These are phyloP conservation scores for Scomberomorus guttatus DNA, from an alignment of 2,797 vertebrate genomes.

Conservation along the genomic window DNA sequence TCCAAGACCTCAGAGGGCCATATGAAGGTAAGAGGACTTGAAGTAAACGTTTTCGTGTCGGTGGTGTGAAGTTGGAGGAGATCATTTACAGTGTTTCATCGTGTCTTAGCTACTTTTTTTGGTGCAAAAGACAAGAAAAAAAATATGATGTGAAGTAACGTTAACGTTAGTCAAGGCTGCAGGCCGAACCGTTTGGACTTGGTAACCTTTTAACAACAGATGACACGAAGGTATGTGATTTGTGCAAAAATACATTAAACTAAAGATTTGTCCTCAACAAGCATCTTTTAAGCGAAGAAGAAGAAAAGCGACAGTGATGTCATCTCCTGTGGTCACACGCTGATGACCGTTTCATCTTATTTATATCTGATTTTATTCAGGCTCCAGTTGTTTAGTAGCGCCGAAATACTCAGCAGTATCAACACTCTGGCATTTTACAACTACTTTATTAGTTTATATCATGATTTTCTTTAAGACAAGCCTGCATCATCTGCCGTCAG, in stretches of 20 bases:
- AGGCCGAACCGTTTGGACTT: slow-evolving; percentile 35
- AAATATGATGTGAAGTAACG: slow-evolving; percentile 25
- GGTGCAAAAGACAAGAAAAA: slow-evolving; percentile 20
- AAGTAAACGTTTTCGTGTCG: background rate
- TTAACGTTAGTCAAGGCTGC: slow-evolving; percentile 26
- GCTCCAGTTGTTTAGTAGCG: slow-evolving; percentile 28
- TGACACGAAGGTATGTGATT: background rate
- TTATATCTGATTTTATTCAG: background rate
- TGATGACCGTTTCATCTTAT: background rate
- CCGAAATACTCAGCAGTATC: background rate
- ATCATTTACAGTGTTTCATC: background rate
- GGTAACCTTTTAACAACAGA: background rate
- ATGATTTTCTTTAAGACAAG: background rate
- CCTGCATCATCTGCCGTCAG: background rate
- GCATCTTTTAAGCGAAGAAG: background rate
- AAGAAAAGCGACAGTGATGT: slow-evolving; percentile 1
- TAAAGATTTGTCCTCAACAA: too few species aligned
- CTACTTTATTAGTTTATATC: background rate
- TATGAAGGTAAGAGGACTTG: slow-evolving; percentile 79
- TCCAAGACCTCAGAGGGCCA: slow-evolving; percentile 64
- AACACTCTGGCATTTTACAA: background rate
- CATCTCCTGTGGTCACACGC: background rate
- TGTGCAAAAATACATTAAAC: background rate
- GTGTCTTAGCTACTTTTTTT: slow-evolving; percentile 30
- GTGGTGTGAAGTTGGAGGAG: background rate